phyloP scores from a whole-genome alignment of 2,888 invertebrate genomes.

The Allolobophora icterica region DNA sequence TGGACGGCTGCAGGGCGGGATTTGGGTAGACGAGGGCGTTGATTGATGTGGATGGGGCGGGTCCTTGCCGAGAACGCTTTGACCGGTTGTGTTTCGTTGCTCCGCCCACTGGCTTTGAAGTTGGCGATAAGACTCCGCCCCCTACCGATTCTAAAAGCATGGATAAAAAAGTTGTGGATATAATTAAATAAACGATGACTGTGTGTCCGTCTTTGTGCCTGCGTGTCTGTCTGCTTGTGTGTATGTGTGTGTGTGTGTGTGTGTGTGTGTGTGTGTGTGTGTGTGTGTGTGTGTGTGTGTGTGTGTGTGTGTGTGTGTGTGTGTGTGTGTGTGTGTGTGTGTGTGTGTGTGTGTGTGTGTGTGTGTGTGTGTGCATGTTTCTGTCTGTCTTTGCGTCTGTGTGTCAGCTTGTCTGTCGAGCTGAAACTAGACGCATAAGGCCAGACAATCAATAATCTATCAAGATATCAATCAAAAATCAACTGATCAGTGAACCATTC shows the following conservation, averaged over 20 bases:
- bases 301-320: background rate
- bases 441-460: background rate
- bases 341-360: background rate
- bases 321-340: background rate
- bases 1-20: background rate
- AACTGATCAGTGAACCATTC: too few relatives aligned
- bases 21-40: background rate
- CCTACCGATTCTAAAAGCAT: constrained; percentile 9
- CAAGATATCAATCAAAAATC: too few relatives aligned
- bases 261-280: background rate
- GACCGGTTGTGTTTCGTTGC: background rate
- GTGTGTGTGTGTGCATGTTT: background rate
- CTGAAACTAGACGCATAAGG: background rate
- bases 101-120: background rate
- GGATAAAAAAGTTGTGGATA: background rate
- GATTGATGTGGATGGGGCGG: constrained; percentile 7
- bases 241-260: background rate
- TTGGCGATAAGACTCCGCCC: background rate
- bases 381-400: background rate
- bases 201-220: background rate
- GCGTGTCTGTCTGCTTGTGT: background rate
- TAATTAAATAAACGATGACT: background rate
- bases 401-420: background rate
- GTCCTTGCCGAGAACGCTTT: background rate
- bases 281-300: background rate